These are phyloP conservation scores for Huso huso DNA, from an alignment of 2,797 vertebrate species.

Conservation along the genomic window DNA sequence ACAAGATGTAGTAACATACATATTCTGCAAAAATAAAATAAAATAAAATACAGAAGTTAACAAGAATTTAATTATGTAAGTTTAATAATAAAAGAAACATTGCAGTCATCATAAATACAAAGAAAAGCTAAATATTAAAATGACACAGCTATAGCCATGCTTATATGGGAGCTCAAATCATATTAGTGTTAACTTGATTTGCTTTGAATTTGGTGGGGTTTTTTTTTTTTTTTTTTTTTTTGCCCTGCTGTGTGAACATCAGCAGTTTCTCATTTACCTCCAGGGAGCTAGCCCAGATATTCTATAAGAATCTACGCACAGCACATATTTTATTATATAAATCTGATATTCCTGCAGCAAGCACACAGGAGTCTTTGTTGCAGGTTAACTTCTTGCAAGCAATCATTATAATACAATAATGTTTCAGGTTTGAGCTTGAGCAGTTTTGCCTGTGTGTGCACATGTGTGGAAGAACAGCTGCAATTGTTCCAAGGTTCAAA, in stretches of 20 bases:
- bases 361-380: background rate
- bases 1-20: no score
- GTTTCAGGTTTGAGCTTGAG: background rate
- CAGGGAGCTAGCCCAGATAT: slow-evolving; percentile 43
- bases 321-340: slow-evolving; percentile 38
- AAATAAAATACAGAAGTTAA: background rate
- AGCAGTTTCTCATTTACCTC: slow-evolving; percentile 37
- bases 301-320: slow-evolving; percentile 33
- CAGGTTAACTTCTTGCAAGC: slow-evolving; percentile 16
- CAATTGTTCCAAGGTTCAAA: no score
- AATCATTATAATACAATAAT: no score
- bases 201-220: slow-evolving; percentile 26
- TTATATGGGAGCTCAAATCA: slow-evolving; percentile 22
- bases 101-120: background rate
- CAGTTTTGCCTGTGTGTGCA: background rate
- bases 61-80: background rate
- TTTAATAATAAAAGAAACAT: background rate
- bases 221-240: slow-evolving; percentile 1
- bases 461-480: background rate
- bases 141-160: slow-evolving; percentile 7
- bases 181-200: slow-evolving; percentile 26
- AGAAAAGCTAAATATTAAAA: background rate
- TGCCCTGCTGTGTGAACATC: slow-evolving; percentile 31
- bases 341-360: slow-evolving; percentile 20
- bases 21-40: slow-evolving; percentile 11